Evolutionary conservation across 1,140 invertebrate genomes (phyloP), one percentile per base, ranked within the genome.

Genomic region (Laupala kohalensis): DNA sequence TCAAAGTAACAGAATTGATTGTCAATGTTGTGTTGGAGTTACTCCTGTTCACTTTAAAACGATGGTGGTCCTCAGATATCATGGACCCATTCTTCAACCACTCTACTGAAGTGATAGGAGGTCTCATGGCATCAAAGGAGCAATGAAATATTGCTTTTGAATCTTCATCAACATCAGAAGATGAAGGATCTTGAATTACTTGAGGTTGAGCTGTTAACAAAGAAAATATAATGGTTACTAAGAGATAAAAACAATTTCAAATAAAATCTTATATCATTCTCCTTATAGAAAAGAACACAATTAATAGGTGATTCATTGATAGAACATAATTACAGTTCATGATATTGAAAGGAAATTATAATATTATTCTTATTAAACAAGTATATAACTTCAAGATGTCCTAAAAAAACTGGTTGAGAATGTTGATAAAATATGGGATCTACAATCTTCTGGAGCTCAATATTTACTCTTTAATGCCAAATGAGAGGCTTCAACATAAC

Each of bases 51-150:
- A 83, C 79, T 6, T 76, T 77, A 9, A 78, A 77, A 30, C 64
- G 72, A 30, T 29, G 25, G 13, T 83, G 82, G 24, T 79, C 80
- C 72, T 86, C 84, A 69, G 82, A 84, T n/a, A 91, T 73, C 3
- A 81, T 76, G 72, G 86, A 84, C 5, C 86, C 86, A 77, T 92
- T 88, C 77, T 90, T 91, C 25, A 86, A 79, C 92, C 92, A 94
- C n/a, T 83, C 83, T 1, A 89, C 83, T 5, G 79, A 79, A 2
- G 88, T 90, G 15, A 90, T 80, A 3, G 88, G 87, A 67, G 84
- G 83, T 27, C 85, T 82, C 71, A 85, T 85, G 1, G 86, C 87
- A 2, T 80, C 80, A 72, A 88, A 90, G 15, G 84, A 79, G 77
- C 92, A 93, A 4, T 77, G 82, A n/a, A 93, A 79, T 0, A 82